Percentiles rank a stretch among this genome's conserved stretches.
Evolutionary conservation across 2,888 invertebrate genomes (phyloP).

Genomic region (Phanerotoma sp.): DNA sequence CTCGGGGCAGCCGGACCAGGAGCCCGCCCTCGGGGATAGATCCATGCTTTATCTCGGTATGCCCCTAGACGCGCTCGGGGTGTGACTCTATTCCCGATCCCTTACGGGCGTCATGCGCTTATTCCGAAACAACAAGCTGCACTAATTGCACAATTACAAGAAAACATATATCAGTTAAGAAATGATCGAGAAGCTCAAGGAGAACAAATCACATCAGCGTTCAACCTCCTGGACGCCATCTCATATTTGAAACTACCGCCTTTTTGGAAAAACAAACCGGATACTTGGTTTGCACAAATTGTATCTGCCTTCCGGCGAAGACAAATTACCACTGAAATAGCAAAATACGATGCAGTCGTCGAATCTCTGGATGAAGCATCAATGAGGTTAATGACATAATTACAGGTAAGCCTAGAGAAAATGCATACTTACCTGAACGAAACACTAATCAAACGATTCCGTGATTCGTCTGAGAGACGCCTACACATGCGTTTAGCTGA

Average conservation of each 20-base stretch:
- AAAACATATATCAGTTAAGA: no score
- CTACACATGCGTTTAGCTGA: conserved; percentile 22
- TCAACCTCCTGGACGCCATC: no score
- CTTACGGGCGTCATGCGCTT: no score
- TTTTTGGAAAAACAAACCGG: not conserved
- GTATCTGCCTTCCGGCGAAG: not conserved
- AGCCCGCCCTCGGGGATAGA: no score
- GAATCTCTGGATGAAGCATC: not conserved
- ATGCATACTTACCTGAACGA: not conserved
- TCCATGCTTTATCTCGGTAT: no score
- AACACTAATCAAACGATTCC: not conserved
- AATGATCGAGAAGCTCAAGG: no score
- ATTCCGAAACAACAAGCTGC: no score
- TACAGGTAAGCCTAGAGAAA: not conserved
- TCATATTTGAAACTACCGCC: not conserved
- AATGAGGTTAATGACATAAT: not conserved
- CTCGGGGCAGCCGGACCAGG: no score
- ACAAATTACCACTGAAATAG: not conserved
- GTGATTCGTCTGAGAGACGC: conserved; percentile 1
- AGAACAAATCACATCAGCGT: no score
- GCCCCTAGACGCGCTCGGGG: no score
- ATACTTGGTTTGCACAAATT: not conserved
- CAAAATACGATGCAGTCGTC: not conserved
- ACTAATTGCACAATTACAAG: no score
- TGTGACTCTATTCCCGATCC: no score